Evolutionary conservation across 2,797 vertebrate genomes (phyloP).

Genomic region (Trichosurus vulpecula): DNA sequence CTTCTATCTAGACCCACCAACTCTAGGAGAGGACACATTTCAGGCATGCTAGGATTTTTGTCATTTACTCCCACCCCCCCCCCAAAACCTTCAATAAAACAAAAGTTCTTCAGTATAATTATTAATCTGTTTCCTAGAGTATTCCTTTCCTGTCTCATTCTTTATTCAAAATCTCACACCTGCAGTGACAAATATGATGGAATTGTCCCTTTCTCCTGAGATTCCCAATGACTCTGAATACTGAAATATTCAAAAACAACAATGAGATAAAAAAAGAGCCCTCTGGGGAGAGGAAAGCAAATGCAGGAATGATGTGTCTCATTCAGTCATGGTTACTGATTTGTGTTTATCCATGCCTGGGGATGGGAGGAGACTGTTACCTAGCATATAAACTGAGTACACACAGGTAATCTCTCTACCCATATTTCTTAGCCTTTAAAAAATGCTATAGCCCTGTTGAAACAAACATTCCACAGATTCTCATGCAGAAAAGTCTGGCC

Average conservation of each 20-base stretch:
- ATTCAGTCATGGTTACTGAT: neutral
- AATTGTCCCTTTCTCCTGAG: neutral
- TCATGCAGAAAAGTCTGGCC: neutral
- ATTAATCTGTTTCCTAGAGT: fast-evolving
- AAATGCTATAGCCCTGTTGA: neutral
- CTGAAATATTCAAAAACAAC: fast-evolving
- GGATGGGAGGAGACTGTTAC: neutral
- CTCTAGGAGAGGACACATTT: neutral
- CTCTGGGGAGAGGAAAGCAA: neutral
- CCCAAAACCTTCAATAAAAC: fast-evolving
- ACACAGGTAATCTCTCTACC: neutral
- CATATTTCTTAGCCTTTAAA: neutral
- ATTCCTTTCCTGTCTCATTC: neutral
- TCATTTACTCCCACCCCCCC: no score
- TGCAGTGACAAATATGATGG: neutral
- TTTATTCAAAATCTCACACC: neutral
- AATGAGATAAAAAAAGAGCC: no score
- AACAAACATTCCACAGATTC: neutral
- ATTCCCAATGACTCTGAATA: no score
- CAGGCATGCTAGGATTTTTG: fast-evolving
- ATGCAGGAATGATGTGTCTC: fast-evolving
- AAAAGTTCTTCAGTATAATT: fast-evolving
- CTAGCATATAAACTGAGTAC: neutral
- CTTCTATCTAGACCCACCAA: neutral
- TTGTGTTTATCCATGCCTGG: fast-evolving